Evolutionary conservation across 2,888 invertebrate species (phyloP), one percentile per base, ranked within the genome.

Genomic region (Lepidonotus clava): DNA sequence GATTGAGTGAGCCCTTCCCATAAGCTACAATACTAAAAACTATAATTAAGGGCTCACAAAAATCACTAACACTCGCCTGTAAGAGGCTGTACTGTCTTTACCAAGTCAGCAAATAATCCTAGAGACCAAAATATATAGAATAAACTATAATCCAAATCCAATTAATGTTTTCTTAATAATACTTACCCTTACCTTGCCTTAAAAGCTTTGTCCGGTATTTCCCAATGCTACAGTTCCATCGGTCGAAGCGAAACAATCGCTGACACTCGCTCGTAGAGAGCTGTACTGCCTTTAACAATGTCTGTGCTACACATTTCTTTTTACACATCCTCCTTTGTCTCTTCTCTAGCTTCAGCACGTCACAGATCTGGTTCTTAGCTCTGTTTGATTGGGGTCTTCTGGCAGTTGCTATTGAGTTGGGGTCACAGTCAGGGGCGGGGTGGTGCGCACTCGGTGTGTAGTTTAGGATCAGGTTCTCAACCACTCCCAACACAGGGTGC

Each of bases 161-260:
- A n/a, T n/a, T n/a, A n/a, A n/a, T n/a, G n/a, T n/a, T n/a, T n/a
- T n/a, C n/a, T n/a, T n/a, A n/a, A n/a, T n/a, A n/a, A 21, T 51
- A 53, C 84, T 56, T 8, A 40, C 56, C 84, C 38, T 66, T 95
- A 98, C 98, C 98, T 96, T 97, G 96, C 95, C 98, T 97, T 88
- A 98, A 97, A 92, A 98, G 98, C 95, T 98, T 98, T 90, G 98
- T 98, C 93, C 98, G 98, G 87, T 98, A 96, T 95, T 98, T 97
- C 94, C 98, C 98, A 88, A 98, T 97, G 89, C 97, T 95, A 94
- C 98, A 99, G 95, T 99, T 98, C 98, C 98, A 99, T 92, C 98
- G 95, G 91, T 98, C 96, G 94, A 97, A 96, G 91, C 97, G 96
- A 95, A 99, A 98, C 95, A 98, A 98, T 94, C 97, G 96, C 93